Conservation (phyloP, 2,113 vertebrate genomes). For the Plotosus lineatus region DNA sequence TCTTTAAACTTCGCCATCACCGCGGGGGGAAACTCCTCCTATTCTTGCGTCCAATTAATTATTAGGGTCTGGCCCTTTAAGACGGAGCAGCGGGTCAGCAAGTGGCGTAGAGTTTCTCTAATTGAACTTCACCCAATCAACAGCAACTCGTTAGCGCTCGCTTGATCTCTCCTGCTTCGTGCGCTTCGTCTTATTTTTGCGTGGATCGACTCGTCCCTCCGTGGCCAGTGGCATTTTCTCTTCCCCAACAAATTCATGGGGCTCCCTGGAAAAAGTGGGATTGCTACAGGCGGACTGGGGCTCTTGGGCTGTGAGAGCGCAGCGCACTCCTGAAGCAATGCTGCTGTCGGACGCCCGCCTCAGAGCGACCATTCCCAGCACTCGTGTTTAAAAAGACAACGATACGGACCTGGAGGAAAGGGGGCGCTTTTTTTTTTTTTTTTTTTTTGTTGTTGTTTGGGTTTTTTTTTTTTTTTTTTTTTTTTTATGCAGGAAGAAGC, state of each 20-base stretch:
- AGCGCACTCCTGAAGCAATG: constrained; percentile 69
- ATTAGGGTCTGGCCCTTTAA: constrained; percentile 80
- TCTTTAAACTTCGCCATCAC: constrained; percentile 61
- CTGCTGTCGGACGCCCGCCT: constrained; percentile 64
- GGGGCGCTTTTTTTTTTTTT: too few species aligned
- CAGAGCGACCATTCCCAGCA: constrained; percentile 62
- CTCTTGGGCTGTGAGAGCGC: constrained; percentile 58
- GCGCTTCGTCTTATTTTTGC: constrained; percentile 60
- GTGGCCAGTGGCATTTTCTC: constrained; percentile 60
- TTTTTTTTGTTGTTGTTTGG: too few species aligned
- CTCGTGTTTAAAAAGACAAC: constrained; percentile 48
- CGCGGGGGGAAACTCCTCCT: constrained; percentile 78
- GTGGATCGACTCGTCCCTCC: constrained; percentile 64
- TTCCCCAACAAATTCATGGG: constrained; percentile 72
- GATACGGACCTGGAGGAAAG: constrained; percentile 25
- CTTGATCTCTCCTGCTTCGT: constrained; percentile 59
- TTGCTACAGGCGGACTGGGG: constrained; percentile 67
- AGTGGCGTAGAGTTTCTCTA: constrained; percentile 77
- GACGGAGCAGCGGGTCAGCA: constrained; percentile 78
- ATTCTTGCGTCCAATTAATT: constrained; percentile 79
- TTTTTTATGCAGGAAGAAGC: constrained; percentile 44
- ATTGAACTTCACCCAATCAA: constrained; percentile 82
- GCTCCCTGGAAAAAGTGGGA: constrained; percentile 65
- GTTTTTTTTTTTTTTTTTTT: too few species aligned
- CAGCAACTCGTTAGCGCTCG: constrained; percentile 79